Conservation (phyloP, 2,113 vertebrate species). For the Phalacrocorax aristotelis region DNA sequence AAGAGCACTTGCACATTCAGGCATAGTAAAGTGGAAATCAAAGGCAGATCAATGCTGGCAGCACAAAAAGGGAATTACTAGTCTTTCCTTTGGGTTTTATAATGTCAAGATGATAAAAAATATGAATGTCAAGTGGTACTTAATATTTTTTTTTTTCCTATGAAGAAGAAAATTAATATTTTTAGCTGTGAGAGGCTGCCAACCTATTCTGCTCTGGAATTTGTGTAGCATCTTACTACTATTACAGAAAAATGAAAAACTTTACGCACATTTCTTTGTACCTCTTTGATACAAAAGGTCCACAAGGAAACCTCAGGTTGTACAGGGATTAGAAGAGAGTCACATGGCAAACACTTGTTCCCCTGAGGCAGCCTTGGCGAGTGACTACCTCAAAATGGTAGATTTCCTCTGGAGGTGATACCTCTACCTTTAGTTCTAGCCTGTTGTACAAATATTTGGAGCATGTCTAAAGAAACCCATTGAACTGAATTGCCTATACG, state of each 20-base stretch:
- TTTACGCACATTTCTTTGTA: not conserved
- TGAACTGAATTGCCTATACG: not conserved
- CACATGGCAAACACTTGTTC: not conserved
- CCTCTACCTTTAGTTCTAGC: not conserved
- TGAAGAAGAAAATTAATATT: not conserved
- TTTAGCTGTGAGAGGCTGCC: conserved; percentile 20
- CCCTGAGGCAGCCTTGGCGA: rapidly evolving
- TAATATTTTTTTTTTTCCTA: not conserved
- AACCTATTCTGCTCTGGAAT: conserved; percentile 40
- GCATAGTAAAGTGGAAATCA: conserved; percentile 41
- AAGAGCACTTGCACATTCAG: conserved; percentile 1
- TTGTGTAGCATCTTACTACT: conserved; percentile 16
- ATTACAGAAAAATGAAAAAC: not conserved
- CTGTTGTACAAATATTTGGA: not conserved
- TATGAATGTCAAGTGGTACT: conserved; percentile 6
- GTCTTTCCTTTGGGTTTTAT: conserved; percentile 42
- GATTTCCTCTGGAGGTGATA: not conserved
- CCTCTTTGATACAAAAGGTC: not conserved
- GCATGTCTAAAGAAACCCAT: not conserved
- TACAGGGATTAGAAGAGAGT: not conserved
- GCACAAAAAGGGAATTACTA: conserved; percentile 58
- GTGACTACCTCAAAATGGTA: not conserved
- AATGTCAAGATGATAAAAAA: conserved; percentile 57
- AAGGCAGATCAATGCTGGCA: conserved; percentile 55
- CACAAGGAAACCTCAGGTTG: not conserved